Evolutionary conservation across 2,797 vertebrate species (phyloP).

Genomic region (Lepilemur ruficaudatus): DNA sequence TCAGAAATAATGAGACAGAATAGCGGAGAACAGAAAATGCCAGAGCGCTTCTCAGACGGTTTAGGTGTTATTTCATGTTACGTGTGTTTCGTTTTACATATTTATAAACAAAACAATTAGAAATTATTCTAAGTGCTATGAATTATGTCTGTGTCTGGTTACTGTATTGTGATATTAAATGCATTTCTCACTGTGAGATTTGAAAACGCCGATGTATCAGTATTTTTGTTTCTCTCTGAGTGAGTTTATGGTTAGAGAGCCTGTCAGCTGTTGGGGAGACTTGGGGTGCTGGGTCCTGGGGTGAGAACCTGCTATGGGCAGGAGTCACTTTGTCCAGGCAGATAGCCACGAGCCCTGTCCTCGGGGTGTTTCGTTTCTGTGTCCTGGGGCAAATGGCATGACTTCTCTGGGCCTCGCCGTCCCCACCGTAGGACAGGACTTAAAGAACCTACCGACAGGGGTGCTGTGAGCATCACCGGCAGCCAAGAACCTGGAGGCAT

Average conservation of each 20-base stretch:
- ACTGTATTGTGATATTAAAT: not conserved
- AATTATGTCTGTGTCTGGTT: not conserved
- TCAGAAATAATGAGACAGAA: not conserved
- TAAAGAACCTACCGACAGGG: not conserved
- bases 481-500: not conserved
- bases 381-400: not conserved
- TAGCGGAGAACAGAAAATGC: not conserved
- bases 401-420: not conserved
- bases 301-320: not conserved
- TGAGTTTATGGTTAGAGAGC: not conserved
- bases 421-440: not conserved
- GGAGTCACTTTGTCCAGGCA: not conserved
- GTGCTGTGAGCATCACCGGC: not conserved
- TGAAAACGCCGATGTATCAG: not conserved
- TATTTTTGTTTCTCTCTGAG: not conserved
- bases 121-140: not conserved
- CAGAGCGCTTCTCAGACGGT: not conserved
- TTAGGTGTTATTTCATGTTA: not conserved
- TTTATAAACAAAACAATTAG: not conserved
- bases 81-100: not conserved
- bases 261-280: not conserved
- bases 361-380: not conserved
- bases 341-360: not conserved
- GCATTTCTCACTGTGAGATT: not conserved
- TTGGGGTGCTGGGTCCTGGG: fast-evolving